Evolutionary conservation across 2,797 vertebrate genomes (phyloP), one percentile per base, ranked within the genome.

Genomic region (Sorex maritimensis): DNA sequence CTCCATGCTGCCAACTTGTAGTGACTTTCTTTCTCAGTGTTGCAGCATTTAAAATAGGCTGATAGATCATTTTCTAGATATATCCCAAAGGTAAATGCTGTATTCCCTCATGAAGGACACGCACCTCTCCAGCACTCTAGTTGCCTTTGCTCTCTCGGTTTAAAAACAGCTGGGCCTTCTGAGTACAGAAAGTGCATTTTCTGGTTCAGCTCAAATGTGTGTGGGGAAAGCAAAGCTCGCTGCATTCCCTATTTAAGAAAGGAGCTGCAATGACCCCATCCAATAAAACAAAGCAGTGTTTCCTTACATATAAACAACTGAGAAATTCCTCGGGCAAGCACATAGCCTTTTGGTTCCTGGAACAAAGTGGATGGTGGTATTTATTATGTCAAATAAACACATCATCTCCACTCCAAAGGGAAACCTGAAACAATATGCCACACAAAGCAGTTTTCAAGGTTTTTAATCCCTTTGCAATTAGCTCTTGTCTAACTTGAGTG

Each of bases 301-400:
- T 94, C 86, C 88, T 95, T 92, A 85, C 91, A 55, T 77, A 93
- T 96, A 97, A 97, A 97, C 96, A 96, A 94, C 71, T 0, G 61
- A 86, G 95, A 95, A 93, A 95, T 95, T 95, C 94, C 96, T 95
- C 17, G n/a, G 61, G 88, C 91, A 75, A 88, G 92, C 93, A 88
- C 92, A 78, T 1, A 49, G 95, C 65, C 92, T 93, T 86, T 95
- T 81, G 83, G 87, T 94, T 94, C 96, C 80, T 95, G 94, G 94
- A 96, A 96, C 90, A 95, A 93, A 95, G 82, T 5, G 15, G 96
- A 90, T 75, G 85, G 92, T 74, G 92, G 94, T 93, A 95, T 96
- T 97, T 95, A 94, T 94, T 93, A 92, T 94, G 92, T 96, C 96
- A 93, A 95, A 96, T 96, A 97, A 97, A 97, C 94, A 95, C 88